A percentile compares a stretch with the other conserved stretches of the same genome.
Evolutionary conservation across 2,888 invertebrate species (phyloP).

Genomic region (Chorisops tibialis): DNA sequence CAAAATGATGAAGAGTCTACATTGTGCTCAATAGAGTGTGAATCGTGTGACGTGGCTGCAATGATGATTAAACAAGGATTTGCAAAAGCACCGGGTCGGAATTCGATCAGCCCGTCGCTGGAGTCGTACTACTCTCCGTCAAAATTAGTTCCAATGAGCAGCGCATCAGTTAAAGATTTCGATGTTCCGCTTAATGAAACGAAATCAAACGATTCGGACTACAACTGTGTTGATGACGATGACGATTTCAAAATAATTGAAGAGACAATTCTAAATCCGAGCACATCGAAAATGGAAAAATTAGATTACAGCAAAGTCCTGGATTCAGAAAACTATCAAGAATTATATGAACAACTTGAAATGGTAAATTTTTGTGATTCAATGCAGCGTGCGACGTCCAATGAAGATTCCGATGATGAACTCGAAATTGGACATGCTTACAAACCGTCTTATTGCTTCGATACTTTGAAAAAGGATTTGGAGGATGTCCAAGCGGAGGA

Average conservation of each 20-base stretch:
- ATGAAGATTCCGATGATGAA: conserved; percentile 50
- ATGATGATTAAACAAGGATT: conserved; percentile 32
- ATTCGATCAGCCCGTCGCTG: not conserved
- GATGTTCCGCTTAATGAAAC: not conserved
- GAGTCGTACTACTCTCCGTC: too few relatives aligned
- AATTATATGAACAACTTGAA: conserved; percentile 42
- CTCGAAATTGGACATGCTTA: conserved; percentile 42
- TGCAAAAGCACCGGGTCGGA: not conserved
- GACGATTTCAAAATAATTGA: conserved; percentile 3
- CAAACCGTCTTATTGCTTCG: conserved; percentile 42
- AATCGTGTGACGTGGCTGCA: conserved; percentile 39
- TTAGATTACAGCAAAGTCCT: conserved; percentile 35
- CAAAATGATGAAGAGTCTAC: conserved; percentile 35
- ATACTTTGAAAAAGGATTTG: conserved; percentile 47
- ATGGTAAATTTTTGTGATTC: conserved; percentile 45
- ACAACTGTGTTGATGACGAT: not conserved
- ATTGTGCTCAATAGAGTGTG: conserved; percentile 41
- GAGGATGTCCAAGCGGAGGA: conserved; percentile 35
- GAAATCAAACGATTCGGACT: not conserved
- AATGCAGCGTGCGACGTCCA: conserved; percentile 34
- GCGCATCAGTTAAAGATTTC: not conserved
- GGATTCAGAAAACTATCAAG: conserved; percentile 38
- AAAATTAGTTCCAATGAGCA: not conserved
- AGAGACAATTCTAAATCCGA: not conserved
- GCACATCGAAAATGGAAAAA: not conserved